Evolutionary conservation across 2,888 invertebrate genomes (phyloP).

Genomic region (Zaprionus obscuricornis): DNA sequence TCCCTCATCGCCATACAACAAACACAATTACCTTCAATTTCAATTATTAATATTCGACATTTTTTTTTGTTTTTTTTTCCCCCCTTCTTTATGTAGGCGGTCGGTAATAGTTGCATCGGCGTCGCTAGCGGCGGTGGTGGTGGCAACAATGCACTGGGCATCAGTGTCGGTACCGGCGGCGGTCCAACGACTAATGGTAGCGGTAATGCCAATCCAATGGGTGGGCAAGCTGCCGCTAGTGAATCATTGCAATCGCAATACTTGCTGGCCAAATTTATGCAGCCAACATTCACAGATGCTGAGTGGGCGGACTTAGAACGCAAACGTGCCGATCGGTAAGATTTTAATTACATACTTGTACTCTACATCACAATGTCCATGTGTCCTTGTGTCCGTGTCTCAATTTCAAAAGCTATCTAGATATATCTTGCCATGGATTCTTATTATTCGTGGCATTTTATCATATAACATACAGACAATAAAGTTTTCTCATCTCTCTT

Average conservation of each 20-base stretch:
- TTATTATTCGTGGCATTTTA: no score
- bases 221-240: constrained; percentile 53
- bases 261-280: constrained; percentile 84
- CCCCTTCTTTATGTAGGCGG: no score
- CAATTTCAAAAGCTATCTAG: no score
- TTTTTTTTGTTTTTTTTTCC: constrained; percentile 18
- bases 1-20: constrained; percentile 1
- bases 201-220: constrained; percentile 49
- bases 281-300: constrained; percentile 84
- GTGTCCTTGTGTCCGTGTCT: no score
- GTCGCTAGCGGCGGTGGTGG: constrained; percentile 54
- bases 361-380: no score
- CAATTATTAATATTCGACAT: constrained; percentile 25
- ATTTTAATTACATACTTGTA: no score
- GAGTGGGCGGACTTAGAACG: constrained; percentile 85
- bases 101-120: constrained; percentile 68
- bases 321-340: constrained; percentile 85
- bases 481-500: constrained; percentile 2
- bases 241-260: constrained; percentile 79
- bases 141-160: constrained; percentile 72
- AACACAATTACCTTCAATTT: constrained; percentile 26
- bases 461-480: no score
- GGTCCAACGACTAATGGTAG: constrained; percentile 60
- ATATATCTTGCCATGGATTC: no score
- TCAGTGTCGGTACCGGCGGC: constrained; percentile 69